phyloP scores from a whole-genome alignment of 2,113 vertebrate species.

The Sapayoa aenigma region DNA sequence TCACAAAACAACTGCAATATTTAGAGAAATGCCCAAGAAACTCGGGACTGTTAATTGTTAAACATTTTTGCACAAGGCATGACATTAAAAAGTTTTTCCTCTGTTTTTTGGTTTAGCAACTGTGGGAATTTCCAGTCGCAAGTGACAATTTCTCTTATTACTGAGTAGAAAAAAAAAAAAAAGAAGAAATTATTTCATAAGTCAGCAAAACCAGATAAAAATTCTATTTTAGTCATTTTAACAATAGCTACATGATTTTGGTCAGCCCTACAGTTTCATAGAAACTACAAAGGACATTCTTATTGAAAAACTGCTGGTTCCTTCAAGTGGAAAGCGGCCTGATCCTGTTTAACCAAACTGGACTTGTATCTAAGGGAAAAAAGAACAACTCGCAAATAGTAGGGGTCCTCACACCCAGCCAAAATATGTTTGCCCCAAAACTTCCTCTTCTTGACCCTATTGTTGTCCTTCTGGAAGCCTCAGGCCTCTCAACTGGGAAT shows the following conservation, averaged over 20 bases:
- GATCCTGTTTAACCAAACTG: slow-evolving; percentile 24
- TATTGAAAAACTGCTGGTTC: neutral
- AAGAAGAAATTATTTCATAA: neutral
- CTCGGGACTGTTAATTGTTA: neutral
- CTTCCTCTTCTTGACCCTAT: slow-evolving; percentile 6
- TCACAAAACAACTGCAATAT: slow-evolving; percentile 41
- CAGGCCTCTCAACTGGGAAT: neutral
- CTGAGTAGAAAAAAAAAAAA: neutral
- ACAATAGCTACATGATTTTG: neutral
- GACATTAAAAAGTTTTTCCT: slow-evolving; percentile 26
- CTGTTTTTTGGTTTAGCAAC: neutral
- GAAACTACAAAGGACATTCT: neutral
- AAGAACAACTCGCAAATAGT: neutral
- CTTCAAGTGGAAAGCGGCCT: slow-evolving; percentile 13
- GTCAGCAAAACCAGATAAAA: neutral
- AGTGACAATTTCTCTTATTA: slow-evolving; percentile 6
- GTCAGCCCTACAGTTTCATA: neutral
- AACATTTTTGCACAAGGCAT: slow-evolving; percentile 18
- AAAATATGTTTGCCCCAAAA: neutral
- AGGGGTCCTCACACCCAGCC: neutral
- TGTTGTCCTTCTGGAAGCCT: neutral
- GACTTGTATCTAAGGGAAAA: neutral
- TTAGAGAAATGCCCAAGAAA: slow-evolving; percentile 31
- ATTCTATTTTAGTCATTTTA: neutral
- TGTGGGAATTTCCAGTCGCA: slow-evolving; percentile 34